Base-by-base conservation (phyloP, 92 coral and sea anemone species). In the Pocillopora grandis region DNA sequence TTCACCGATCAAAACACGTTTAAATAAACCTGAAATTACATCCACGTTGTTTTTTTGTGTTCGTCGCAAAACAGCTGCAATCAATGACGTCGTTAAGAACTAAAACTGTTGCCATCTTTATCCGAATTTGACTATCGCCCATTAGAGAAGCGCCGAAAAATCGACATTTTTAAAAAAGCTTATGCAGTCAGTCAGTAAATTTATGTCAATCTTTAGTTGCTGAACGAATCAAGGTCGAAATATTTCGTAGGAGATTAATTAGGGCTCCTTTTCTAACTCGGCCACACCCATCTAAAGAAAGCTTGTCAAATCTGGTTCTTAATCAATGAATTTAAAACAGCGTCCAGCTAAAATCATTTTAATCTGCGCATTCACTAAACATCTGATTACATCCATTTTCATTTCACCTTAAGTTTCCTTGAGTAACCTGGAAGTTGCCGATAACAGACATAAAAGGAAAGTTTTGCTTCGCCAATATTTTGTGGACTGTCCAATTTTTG, bases 281-380 rank as follows among this genome's bases (percentile, higher is more conserved):
- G 35, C 3, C 68, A 80, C 78, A 61, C 76, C 76, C 75, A 66
- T 20, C 27, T 13, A 12, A 20, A 62, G 13, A 64, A 49, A 10
- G 13, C 13, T 12, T 20, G 69, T 58, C 21, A 81, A 81, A 71
- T 81, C 85, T 71, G 70, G 77, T 59, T 71, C 71, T 68, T n/a
- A 19, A 16, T 56, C 56, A 12, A 59, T 13, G 42, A 60, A 36
- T 57, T 58, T 19, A 81, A 57, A 58, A 13, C 16, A 5, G 17
- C 5, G 60, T 5, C 16, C 59, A 13, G 20, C 16, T 33, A 5
- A 17, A 37, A 19, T 17, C 14, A 13, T 58, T 36, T 80, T 58
- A 27, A 16, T 10, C 59, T 1, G 36, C 58, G 18, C 71, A 71
- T 16, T 2, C 42, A 15, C 17, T 58, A 19, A 81, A 23, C 2